Evolutionary conservation across 2,888 invertebrate species (phyloP), one percentile per base, ranked within the genome.

Genomic region (Agapostemon virescens): DNA sequence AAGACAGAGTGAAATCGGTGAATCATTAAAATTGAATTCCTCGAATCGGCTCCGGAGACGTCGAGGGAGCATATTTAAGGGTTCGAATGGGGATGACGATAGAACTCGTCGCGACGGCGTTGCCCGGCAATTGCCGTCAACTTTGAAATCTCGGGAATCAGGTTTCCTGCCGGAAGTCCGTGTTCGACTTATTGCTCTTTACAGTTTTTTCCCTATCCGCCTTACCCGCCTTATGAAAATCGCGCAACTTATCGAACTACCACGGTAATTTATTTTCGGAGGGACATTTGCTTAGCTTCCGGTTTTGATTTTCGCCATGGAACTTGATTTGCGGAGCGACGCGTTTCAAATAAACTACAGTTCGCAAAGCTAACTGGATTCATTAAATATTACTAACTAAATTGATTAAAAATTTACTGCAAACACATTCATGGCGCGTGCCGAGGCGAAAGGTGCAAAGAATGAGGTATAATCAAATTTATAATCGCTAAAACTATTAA

Each of bases 1-100:
- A 69, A 69, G 77, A 83, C 80, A 68, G 72, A 69, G 78, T 74
- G 83, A 86, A 84, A 84, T 74, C 83, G 85, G 77, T 84, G 89
- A 90, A 89, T 89, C 90, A 89, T 90, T 88, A 87, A 88, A 87
- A 87, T 82, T 85, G 85, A 89, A 87, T 89, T 84, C 85, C 86
- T 78, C 64, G 83, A 72, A 80, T 82, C 81, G 69, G 85, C 77
- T 68, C 33, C 33, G 61, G n/a, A 15, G 67, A 63, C 64, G 72
- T 40, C 64, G 38, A 68, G 63, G 52, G 49, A 74, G 68, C 78
- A 79, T 69, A 78, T 77, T 82, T 84, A 81, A 83, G 45, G 84
- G 70, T 64, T 45, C 30, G 82, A 79, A 78, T 66, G 79, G 58
- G 63, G 67, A 67, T 38, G 70, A 77, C 68, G 77, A 77, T 74